phyloP scores from a whole-genome alignment of 2,113 vertebrate species.

The Solea senegalensis region DNA sequence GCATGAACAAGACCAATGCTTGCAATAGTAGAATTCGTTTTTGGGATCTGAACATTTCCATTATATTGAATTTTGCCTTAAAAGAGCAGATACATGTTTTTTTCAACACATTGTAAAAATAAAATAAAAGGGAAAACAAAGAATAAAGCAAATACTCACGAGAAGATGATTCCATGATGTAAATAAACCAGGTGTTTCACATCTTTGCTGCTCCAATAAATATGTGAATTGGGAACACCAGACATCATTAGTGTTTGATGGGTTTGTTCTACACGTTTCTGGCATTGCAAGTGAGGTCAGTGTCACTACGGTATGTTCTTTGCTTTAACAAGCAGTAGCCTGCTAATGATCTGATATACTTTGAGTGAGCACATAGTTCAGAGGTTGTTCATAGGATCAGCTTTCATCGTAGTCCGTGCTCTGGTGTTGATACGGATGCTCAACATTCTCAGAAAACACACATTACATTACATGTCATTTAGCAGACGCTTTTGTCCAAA shows the following conservation, averaged over 20 bases:
- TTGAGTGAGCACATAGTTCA: neutral
- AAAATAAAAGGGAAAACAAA: neutral
- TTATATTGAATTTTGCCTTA: neutral
- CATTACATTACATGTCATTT: no score
- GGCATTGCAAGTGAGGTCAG: constrained; percentile 17
- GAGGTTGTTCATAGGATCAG: no score
- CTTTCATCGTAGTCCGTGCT: neutral
- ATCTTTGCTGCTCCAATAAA: no score
- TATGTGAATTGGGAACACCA: neutral
- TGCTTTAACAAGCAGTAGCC: no score
- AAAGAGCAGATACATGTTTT: neutral
- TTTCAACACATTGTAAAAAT: neutral
- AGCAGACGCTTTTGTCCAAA: no score
- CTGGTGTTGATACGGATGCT: neutral
- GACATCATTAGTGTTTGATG: neutral
- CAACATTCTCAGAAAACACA: neutral
- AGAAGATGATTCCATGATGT: neutral
- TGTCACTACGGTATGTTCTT: neutral
- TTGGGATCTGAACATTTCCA: neutral
- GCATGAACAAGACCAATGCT: neutral
- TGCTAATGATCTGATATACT: constrained; percentile 3
- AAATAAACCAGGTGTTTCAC: neutral
- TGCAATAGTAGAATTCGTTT: neutral
- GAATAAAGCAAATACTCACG: neutral
- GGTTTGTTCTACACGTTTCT: neutral